phyloP scores from a whole-genome alignment of 1,140 invertebrate species.

The Drosophila tropicalis region DNA sequence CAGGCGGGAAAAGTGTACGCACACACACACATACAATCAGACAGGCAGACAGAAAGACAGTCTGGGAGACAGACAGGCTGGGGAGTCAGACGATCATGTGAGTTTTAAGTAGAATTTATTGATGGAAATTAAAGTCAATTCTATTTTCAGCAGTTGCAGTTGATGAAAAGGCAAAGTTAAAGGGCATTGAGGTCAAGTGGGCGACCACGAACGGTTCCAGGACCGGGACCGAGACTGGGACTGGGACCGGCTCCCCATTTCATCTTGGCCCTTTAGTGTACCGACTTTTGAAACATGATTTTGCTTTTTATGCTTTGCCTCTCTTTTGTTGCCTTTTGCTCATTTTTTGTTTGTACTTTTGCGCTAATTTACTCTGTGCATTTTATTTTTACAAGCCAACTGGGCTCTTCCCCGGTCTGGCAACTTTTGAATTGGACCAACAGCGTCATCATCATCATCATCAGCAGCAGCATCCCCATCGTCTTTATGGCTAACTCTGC shows the following conservation, averaged over 20 bases:
- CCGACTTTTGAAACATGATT: conserved; percentile 79
- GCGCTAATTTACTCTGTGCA: conserved; percentile 71
- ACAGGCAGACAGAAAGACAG: conserved; percentile 15
- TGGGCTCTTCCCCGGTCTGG: conserved; percentile 31
- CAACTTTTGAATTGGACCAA: conserved; percentile 19
- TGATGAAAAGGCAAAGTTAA: conserved; percentile 44
- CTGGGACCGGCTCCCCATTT: background rate
- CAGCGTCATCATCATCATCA: conserved; percentile 33
- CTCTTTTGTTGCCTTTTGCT: conserved; percentile 3
- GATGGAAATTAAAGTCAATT: conserved; percentile 12
- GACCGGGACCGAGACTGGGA: too few species aligned
- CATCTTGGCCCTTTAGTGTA: conserved; percentile 13
- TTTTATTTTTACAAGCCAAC: conserved; percentile 68
- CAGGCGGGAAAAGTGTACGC: background rate
- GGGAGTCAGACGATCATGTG: conserved; percentile 41
- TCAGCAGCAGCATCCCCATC: conserved; percentile 10
- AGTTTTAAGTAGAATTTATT: conserved; percentile 60
- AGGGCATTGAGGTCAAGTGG: conserved; percentile 77
- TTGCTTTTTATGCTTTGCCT: conserved; percentile 66
- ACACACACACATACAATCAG: background rate
- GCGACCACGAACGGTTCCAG: background rate
- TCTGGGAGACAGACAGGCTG: conserved; percentile 23
- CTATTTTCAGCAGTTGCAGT: conserved; percentile 3
- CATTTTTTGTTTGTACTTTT: conserved; percentile 1
- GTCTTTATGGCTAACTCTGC: conserved; percentile 39